These are phyloP conservation scores for Minunthozetes semirufus DNA, from an alignment of 2,888 invertebrate species.

Conservation along the genomic window DNA sequence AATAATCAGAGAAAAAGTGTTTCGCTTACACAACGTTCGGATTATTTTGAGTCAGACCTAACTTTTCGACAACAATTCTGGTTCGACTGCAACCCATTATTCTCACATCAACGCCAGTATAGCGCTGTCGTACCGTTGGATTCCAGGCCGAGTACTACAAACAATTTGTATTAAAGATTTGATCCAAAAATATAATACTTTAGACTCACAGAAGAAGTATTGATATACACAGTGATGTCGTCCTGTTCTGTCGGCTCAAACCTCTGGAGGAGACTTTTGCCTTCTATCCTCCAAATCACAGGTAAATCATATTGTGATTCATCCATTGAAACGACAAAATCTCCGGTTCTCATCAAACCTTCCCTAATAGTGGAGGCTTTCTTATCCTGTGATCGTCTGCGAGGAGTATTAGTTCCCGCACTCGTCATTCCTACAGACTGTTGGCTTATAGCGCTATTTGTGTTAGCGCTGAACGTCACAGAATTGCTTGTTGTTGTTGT, in stretches of 20 bases:
- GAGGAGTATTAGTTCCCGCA: constrained; percentile 22
- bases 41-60: constrained; percentile 35
- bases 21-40: constrained; percentile 27
- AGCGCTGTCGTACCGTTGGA: constrained; percentile 40
- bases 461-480: background rate
- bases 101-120: constrained; percentile 41
- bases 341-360: constrained; percentile 53
- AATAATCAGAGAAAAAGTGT: background rate
- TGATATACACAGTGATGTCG: constrained; percentile 71
- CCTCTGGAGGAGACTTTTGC: constrained; percentile 61
- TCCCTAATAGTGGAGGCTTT: constrained; percentile 38
- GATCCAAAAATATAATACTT: no score
- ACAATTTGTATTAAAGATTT: constrained; percentile 10
- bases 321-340: constrained; percentile 76
- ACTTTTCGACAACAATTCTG: constrained; percentile 41
- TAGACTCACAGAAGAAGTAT: constrained; percentile 72
- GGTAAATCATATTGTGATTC: constrained; percentile 73
- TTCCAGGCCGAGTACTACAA: constrained; percentile 43
- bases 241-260: constrained; percentile 64
- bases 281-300: constrained; percentile 83
- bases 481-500: background rate
- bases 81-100: constrained; percentile 39
- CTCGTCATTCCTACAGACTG: constrained; percentile 24
- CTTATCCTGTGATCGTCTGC: constrained; percentile 38
- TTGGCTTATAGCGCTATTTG: background rate